phyloP scores from a whole-genome alignment of 2,888 invertebrate species.

The Agrilus cyanescens region DNA sequence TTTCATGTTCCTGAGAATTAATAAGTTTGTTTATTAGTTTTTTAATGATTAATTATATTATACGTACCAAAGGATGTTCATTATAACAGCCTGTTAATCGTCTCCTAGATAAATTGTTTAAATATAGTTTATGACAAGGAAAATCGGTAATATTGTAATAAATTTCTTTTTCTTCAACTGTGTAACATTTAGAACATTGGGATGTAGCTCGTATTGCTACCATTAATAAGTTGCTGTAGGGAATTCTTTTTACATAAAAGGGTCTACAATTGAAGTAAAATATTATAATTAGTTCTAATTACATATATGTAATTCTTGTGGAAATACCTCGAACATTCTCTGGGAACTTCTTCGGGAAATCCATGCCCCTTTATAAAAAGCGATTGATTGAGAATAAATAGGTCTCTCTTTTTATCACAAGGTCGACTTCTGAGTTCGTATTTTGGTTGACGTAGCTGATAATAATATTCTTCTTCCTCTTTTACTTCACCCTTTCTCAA shows the following conservation, averaged over 20 bases:
- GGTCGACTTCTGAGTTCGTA: constrained; percentile 38
- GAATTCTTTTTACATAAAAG: constrained; percentile 61
- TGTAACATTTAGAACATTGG: constrained; percentile 35
- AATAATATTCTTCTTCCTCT: constrained; percentile 33
- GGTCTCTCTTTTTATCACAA: constrained; percentile 60
- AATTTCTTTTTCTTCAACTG: constrained; percentile 40
- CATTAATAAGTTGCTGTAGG: constrained; percentile 65
- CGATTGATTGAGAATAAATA: constrained; percentile 56
- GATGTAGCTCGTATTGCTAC: constrained; percentile 54
- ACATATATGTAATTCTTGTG: constrained; percentile 1
- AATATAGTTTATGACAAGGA: constrained; percentile 64
- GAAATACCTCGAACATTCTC: constrained; percentile 1
- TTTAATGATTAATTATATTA: constrained; percentile 7
- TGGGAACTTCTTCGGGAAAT: background rate
- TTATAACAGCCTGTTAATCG: constrained; percentile 66
- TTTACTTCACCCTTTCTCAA: constrained; percentile 29
- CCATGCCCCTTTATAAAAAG: constrained; percentile 17
- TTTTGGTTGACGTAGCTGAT: constrained; percentile 24
- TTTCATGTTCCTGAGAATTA: constrained; percentile 36
- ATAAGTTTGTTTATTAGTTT: constrained; percentile 5
- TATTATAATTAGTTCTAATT: background rate
- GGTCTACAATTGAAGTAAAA: constrained; percentile 32
- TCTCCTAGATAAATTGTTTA: constrained; percentile 55
- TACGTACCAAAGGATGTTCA: constrained; percentile 53
- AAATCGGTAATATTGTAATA: constrained; percentile 40